These are phyloP conservation scores for Pipistrellus nathusii DNA, from an alignment of 2,797 vertebrate species.

Conservation along the genomic window DNA sequence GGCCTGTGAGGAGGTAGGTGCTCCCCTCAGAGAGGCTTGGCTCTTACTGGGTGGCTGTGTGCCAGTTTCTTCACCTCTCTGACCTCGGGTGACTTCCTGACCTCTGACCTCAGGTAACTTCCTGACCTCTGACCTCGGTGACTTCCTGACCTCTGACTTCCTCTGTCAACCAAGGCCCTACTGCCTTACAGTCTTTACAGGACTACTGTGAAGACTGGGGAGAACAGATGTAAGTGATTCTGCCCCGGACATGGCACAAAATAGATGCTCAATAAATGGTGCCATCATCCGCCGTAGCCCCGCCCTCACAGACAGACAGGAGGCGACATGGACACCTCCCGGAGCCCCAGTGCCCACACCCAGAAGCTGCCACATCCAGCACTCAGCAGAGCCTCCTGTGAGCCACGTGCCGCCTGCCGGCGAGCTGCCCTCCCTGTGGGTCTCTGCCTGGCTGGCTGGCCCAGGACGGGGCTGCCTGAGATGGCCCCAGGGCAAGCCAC, in stretches of 20 bases:
- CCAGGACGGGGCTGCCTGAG: background rate
- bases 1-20: rapidly evolving
- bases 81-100: background rate
- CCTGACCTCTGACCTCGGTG: slow-evolving; percentile 40
- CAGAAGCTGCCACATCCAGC: background rate
- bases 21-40: background rate
- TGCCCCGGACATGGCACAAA: background rate
- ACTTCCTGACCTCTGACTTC: background rate
- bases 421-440: background rate
- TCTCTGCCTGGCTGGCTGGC: background rate
- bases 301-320: background rate
- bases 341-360: background rate
- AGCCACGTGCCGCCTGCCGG: rapidly evolving
- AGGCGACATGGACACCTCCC: rapidly evolving
- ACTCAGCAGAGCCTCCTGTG: rapidly evolving
- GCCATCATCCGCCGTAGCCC: background rate
- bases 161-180: background rate
- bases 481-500: background rate
- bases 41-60: background rate
- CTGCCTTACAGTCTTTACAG: background rate
- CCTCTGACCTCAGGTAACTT: background rate
- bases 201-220: background rate
- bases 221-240: background rate
- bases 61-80: background rate
- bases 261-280: background rate